Base-by-base conservation (phyloP, 2,797 vertebrate species). In the Jordanella pulchra region DNA sequence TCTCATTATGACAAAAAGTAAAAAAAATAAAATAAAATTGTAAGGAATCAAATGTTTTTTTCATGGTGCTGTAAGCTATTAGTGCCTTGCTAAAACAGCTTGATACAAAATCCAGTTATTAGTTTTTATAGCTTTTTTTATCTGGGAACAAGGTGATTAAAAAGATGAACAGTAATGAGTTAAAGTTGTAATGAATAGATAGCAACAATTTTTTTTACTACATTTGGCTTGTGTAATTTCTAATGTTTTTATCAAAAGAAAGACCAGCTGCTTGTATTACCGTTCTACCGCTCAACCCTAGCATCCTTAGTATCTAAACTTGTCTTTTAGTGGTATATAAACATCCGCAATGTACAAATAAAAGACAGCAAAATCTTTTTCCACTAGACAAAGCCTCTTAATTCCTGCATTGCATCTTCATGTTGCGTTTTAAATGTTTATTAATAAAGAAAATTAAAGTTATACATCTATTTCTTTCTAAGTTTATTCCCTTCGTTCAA, bases 391-490 rank as follows among this genome's bases (percentile, higher is more conserved):
- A 48, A 30, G 17, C 44, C 15, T 83, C 80, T 10, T 3, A 9
- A 58, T 58, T 87, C 82, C 84, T 84, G 81, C 72, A 76, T 35
- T 78, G 79, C 80, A 82, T 68, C 60, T 75, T 51, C 50, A 58
- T 25, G 69, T 77, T 71, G 75, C 79, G 84, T 83, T 89, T 90
- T 88, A 87, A 81, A 79, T 73, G 71, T 71, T 86, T 90, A 91
- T 89, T 82, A 83, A 81, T 30, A 3, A 58, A 3, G 11, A 9
- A 15, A 3, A 23, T 47, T 74, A 72, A 73, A 79, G 64, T 76
- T 67, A 67, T 86, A 83, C 15, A 47, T 68, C 68, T 76, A 69
- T 85, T 80, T 53, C 80, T 69, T 71, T 76, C 69, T 50, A 53
- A 69, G 60, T 55, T 74, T 23, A 4, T 61, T 64, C 35, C 17